A percentile compares a stretch with the other conserved stretches of the same genome.
phyloP scores from a whole-genome alignment of 2,113 vertebrate species.

The Seriola quinqueradiata region DNA sequence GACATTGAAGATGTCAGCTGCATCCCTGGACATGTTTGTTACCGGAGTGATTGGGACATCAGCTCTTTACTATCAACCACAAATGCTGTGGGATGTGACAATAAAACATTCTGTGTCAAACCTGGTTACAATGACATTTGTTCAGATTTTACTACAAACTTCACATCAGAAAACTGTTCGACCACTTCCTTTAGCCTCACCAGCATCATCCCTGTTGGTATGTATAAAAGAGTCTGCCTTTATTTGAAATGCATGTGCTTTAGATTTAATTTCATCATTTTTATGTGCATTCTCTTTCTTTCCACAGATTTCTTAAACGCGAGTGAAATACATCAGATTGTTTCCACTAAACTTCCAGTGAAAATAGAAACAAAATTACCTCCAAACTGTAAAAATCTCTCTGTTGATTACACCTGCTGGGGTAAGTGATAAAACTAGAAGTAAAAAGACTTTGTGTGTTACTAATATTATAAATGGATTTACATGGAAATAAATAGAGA shows the following conservation, averaged over 20 bases:
- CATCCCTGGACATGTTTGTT: conserved; percentile 19
- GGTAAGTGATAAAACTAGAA: conserved; percentile 48
- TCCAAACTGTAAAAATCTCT: conserved; percentile 1
- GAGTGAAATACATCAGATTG: rapidly evolving
- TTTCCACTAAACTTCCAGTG: not conserved
- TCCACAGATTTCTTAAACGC: conserved; percentile 14
- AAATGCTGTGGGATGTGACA: rapidly evolving
- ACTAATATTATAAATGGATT: not conserved
- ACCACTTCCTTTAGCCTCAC: rapidly evolving
- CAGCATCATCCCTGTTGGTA: conserved; percentile 48
- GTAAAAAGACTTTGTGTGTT: not conserved
- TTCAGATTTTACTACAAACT: not conserved
- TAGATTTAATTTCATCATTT: not conserved
- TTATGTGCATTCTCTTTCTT: not conserved
- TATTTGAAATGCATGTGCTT: not conserved
- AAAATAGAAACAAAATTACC: not conserved
- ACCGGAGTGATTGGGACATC: conserved; percentile 6
- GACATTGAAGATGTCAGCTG: not conserved
- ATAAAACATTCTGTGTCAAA: not conserved
- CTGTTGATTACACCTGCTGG: conserved; percentile 18
- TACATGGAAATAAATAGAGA: not conserved
- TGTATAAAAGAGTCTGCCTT: conserved; percentile 1
- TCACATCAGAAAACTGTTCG: not conserved
- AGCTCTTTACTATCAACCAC: not conserved
- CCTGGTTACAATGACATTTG: conserved; percentile 26